A percentile compares a stretch with the other conserved stretches of the same genome.
phyloP scores from a whole-genome alignment of 2,888 invertebrate genomes.

The Sinotaia quadrata region DNA sequence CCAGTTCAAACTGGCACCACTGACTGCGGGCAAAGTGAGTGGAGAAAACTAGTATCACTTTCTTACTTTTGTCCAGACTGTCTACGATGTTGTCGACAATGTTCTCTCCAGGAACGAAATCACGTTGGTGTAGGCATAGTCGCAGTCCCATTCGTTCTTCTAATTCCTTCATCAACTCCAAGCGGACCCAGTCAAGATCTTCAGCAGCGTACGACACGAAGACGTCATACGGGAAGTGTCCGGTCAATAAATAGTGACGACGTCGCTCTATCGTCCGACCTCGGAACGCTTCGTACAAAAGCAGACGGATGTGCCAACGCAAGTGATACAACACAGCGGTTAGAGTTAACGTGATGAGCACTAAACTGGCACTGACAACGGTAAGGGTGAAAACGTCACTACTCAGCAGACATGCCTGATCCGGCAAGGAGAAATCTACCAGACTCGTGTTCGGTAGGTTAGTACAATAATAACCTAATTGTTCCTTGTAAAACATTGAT shows the following conservation, averaged over 20 bases:
- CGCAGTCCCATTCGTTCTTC: slow-evolving; percentile 71
- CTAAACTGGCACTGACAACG: neutral
- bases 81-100: slow-evolving; percentile 82
- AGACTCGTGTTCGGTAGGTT: neutral
- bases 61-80: slow-evolving; percentile 80
- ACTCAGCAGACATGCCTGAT: neutral
- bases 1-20: slow-evolving; percentile 46
- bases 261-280: slow-evolving; percentile 66
- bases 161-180: slow-evolving; percentile 78
- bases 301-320: slow-evolving; percentile 18
- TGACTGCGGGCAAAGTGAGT: slow-evolving; percentile 66
- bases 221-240: too few species aligned
- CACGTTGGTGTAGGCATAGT: slow-evolving; percentile 81
- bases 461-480: neutral
- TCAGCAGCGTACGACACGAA: slow-evolving; percentile 82
- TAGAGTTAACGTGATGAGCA: too few species aligned
- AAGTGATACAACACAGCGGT: slow-evolving; percentile 5
- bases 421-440: neutral
- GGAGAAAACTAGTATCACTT: slow-evolving; percentile 79
- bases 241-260: too few species aligned
- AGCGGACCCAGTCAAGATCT: slow-evolving; percentile 79
- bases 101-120: slow-evolving; percentile 80
- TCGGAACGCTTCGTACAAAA: slow-evolving; percentile 73
- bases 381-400: neutral
- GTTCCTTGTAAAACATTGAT: neutral